Base-by-base conservation (phyloP, 2,797 vertebrate genomes). In the Cichlasoma orientale region DNA sequence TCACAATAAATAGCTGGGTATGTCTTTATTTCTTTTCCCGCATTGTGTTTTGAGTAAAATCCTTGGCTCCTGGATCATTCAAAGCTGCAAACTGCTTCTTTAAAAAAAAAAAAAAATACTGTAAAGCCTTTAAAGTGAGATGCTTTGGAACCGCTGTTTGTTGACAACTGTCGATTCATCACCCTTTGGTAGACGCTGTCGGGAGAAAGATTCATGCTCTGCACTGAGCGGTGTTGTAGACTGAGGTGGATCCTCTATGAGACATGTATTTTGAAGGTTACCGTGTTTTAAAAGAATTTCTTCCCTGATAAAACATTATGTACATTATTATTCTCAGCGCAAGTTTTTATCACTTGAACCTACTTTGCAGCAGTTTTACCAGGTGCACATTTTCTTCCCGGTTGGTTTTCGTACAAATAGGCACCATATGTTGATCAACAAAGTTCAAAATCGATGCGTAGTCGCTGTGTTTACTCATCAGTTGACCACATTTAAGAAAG, bases 111-210 rank as follows among this genome's bases (percentile, higher is more conserved):
- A n/a, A 86, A 47, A 7, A 74, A n/a, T 72, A 75, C 53, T 76
- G 47, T 82, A 58, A 57, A 77, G 82, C 72, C 82, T 85, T 82
- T 75, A 83, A 86, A 73, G 61, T 79, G 71, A 88, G 76, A 84
- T 53, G 27, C 74, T 79, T 56, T 57, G 47, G 55, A 85, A 77
- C 78, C 29, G 77, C 83, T 82, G 52, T 87, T 90, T 91, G 86
- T 89, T 83, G 82, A 88, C 84, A 88, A 83, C 79, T 82, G 74
- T 87, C 80, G 58, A 78, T 90, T 80, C 75, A 87, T 91, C 72
- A 50, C 74, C 44, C 72, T 78, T 75, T 61, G 82, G 79, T 82
- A 66, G 78, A 87, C 58, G 50, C 80, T 88, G 87, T 75, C 78
- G 74, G 82, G 56, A 89, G 69, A 85, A 68, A 86, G 80, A 90